phyloP scores from a whole-genome alignment of 2,113 vertebrate species.

The human region DNA sequence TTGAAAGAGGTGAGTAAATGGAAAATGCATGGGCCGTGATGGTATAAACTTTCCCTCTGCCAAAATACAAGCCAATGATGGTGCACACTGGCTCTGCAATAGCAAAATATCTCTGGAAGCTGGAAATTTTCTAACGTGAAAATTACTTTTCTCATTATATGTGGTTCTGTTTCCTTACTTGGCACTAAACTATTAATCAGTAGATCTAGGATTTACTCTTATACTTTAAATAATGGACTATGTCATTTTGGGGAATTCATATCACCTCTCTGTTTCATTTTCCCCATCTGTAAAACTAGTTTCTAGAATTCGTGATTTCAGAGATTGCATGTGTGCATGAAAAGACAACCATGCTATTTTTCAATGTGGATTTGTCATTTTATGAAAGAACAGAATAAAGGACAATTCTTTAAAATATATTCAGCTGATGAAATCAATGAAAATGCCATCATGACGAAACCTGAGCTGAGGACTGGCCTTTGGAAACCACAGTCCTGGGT shows the following conservation, averaged over 20 bases:
- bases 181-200: neutral
- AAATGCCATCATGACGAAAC: neutral
- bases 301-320: conserved; percentile 43
- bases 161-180: conserved; percentile 35
- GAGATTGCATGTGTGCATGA: neutral
- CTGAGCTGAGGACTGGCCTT: neutral
- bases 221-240: conserved; percentile 16
- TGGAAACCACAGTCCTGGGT: neutral
- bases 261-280: conserved; percentile 40
- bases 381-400: conserved; percentile 18
- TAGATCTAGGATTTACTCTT: neutral
- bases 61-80: neutral
- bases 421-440: neutral
- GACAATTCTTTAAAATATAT: neutral
- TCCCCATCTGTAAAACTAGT: neutral
- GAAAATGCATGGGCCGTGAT: neutral
- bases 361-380: neutral
- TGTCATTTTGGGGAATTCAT: conserved; percentile 21
- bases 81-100: neutral
- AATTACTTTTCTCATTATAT: conserved; percentile 45
- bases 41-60: neutral
- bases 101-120: neutral
- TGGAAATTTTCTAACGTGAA: conserved; percentile 11
- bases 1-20: neutral
- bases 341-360: neutral